These are phyloP conservation scores for Ornithoptera priamus DNA, from an alignment of 2,888 invertebrate genomes.

Conservation along the genomic window DNA sequence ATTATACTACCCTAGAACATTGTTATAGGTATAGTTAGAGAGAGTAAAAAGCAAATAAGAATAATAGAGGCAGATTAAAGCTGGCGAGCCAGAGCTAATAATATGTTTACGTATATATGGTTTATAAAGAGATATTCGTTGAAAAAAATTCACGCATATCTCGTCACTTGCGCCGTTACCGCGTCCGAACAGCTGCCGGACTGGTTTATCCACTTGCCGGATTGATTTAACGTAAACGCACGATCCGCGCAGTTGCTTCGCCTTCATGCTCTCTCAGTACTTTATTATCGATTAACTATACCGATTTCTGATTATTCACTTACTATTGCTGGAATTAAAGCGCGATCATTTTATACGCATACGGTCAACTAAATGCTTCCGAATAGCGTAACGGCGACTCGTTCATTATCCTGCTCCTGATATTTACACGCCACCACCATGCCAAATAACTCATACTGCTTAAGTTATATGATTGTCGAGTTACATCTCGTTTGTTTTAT, in stretches of 20 bases:
- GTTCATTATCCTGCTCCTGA: not conserved
- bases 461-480: not conserved
- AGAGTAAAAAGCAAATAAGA: too few relatives aligned
- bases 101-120: not conserved
- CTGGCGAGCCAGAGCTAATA: not conserved
- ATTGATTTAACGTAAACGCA: conserved; percentile 77
- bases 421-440: not conserved
- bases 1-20: too few relatives aligned
- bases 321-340: conserved; percentile 14
- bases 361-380: conserved; percentile 16
- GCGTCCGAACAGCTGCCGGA: conserved; percentile 74
- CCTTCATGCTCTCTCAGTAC: conserved; percentile 56
- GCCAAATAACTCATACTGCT: not conserved
- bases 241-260: conserved; percentile 60
- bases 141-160: conserved; percentile 32
- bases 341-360: conserved; percentile 9
- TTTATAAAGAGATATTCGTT: conserved; percentile 5
- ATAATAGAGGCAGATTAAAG: too few relatives aligned
- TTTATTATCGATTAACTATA: conserved; percentile 64
- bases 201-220: conserved; percentile 79
- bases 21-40: too few relatives aligned
- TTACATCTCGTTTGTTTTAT: not conserved
- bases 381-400: conserved; percentile 4
- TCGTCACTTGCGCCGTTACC: conserved; percentile 56
- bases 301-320: conserved; percentile 27